These are phyloP conservation scores for Bombus sylvicola DNA, from an alignment of 1,140 invertebrate species.

Conservation along the genomic window DNA sequence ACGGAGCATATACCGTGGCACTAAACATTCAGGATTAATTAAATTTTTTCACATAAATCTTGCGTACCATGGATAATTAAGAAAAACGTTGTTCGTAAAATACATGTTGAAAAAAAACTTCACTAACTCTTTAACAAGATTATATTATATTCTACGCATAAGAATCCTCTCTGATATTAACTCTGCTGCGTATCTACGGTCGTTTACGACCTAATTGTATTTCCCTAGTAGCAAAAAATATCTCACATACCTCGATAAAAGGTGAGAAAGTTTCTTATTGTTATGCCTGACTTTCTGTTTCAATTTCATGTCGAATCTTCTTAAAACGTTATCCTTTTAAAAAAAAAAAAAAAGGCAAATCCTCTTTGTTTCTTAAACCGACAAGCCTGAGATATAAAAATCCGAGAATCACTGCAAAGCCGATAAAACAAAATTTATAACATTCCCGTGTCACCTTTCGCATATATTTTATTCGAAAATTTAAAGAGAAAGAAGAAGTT, in stretches of 20 bases:
- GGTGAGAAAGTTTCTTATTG: too few species aligned
- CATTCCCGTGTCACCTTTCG: background rate
- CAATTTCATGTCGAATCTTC: too few species aligned
- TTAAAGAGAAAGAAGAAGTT: background rate
- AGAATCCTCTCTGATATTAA: background rate
- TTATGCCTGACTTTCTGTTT: too few species aligned
- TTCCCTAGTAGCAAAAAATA: background rate
- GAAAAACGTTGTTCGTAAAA: background rate
- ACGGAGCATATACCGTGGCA: background rate
- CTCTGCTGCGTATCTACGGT: background rate
- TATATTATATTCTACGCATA: background rate
- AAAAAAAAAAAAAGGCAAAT: too few species aligned
- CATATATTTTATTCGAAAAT: background rate
- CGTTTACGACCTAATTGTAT: too few species aligned
- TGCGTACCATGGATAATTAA: background rate
- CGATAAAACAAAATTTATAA: too few species aligned
- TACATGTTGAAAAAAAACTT: background rate
- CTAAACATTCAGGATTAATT: background rate
- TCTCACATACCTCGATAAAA: background rate
- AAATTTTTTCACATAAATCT: background rate
- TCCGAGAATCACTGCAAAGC: too few species aligned
- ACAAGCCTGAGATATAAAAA: too few species aligned
- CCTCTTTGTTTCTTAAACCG: too few species aligned
- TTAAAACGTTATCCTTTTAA: too few species aligned
- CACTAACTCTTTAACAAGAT: background rate